Conservation (phyloP, 2,888 invertebrate species). For the Cheiracanthium punctorium region DNA sequence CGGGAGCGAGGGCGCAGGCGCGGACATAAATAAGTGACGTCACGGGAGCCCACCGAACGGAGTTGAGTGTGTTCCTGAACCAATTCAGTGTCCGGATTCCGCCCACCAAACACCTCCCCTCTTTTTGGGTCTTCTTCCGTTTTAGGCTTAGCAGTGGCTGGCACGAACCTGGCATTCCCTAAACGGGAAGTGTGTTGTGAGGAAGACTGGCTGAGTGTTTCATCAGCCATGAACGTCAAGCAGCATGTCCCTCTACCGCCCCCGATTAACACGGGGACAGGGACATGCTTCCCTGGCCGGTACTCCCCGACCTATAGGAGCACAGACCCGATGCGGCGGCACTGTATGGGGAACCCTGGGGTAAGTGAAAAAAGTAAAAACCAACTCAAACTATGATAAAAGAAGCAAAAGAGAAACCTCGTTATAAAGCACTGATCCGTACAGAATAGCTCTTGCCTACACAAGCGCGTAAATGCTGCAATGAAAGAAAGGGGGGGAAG, state of each 20-base stretch:
- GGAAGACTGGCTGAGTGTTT: conserved; percentile 69
- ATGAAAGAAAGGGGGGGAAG: too few relatives aligned
- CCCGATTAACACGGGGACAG: conserved; percentile 68
- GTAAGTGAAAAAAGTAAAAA: conserved; percentile 39
- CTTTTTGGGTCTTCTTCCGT: conserved; percentile 39
- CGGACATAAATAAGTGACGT: conserved; percentile 66
- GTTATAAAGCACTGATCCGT: neutral
- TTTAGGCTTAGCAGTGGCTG: conserved; percentile 69
- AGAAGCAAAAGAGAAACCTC: neutral
- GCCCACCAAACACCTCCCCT: conserved; percentile 55
- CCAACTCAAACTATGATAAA: neutral
- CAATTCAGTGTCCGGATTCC: conserved; percentile 64
- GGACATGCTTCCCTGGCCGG: conserved; percentile 67
- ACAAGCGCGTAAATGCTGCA: too few relatives aligned
- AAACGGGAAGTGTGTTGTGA: conserved; percentile 69
- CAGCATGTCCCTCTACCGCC: conserved; percentile 66
- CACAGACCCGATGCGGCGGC: conserved; percentile 65
- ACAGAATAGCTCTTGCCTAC: too few relatives aligned
- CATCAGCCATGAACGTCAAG: conserved; percentile 68
- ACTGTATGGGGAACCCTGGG: conserved; percentile 70
- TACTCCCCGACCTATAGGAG: conserved; percentile 66
- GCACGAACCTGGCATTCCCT: conserved; percentile 68
- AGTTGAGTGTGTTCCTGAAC: conserved; percentile 40
- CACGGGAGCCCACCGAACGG: conserved; percentile 44
- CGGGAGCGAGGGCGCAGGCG: conserved; percentile 55